These are phyloP conservation scores for Nesidiocoris tenuis DNA, from an alignment of 2,888 invertebrate species.

Conservation along the genomic window DNA sequence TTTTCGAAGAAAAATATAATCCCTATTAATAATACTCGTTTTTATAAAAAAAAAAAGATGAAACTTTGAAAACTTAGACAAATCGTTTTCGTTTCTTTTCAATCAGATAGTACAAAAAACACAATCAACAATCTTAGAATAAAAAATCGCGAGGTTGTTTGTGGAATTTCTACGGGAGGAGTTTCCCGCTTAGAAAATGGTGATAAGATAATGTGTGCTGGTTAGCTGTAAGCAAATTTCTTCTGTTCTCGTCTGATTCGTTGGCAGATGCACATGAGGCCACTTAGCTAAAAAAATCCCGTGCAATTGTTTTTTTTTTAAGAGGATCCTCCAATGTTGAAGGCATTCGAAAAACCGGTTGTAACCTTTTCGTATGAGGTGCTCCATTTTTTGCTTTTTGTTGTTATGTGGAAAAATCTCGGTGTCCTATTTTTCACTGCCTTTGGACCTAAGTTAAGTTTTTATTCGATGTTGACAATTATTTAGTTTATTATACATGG, in stretches of 20 bases:
- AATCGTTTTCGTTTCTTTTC: conserved; percentile 18
- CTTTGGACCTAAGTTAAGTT: background rate
- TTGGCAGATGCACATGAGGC: background rate
- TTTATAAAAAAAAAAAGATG: background rate
- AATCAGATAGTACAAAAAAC: conserved; percentile 40
- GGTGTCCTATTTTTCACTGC: background rate
- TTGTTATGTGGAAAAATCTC: background rate
- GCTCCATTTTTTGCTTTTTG: background rate
- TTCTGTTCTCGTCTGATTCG: background rate
- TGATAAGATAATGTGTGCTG: conserved; percentile 17
- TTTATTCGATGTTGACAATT: background rate
- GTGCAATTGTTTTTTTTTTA: background rate
- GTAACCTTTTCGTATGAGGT: background rate
- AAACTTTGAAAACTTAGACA: conserved; percentile 33
- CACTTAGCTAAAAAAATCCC: background rate
- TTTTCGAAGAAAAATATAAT: conserved; percentile 1
- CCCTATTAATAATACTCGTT: background rate
- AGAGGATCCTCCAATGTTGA: too few relatives aligned
- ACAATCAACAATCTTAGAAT: conserved; percentile 34
- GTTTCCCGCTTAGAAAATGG: conserved; percentile 9
- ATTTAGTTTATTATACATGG: too few relatives aligned
- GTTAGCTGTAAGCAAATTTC: conserved; percentile 24
- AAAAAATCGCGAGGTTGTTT: conserved; percentile 16
- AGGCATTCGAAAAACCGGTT: too few relatives aligned
- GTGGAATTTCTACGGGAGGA: background rate